Base-by-base conservation (phyloP, 2,797 vertebrate genomes). In the Sebastiscus albofasciatus region DNA sequence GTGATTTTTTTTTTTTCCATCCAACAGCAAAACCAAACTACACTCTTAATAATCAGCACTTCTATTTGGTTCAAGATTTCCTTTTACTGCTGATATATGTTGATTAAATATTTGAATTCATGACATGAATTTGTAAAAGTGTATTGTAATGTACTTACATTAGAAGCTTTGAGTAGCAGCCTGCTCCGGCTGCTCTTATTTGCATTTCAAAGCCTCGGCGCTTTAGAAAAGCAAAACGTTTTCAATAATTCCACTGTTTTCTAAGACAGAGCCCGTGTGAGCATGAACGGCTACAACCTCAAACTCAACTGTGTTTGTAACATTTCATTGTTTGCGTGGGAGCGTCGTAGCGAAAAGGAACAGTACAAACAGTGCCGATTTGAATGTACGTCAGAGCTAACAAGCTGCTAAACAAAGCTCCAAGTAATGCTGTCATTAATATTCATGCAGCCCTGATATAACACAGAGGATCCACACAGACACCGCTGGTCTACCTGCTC, bases 391-490 rank as follows among this genome's bases (percentile, higher is more conserved):
- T 78, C 82, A 74, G 54, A 46, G 29, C 72, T 33, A 76, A 84
- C 79, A 58, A 82, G 84, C 79, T 70, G 80, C 65, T 80, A 66
- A 87, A 79, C 82, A 83, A 81, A 82, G 82, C 79, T 79, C 66
- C 34, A 8, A 65, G 60, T 77, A 27, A 80, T 36, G 59, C 12
- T 16, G 56, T 8, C 67, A 70, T 91, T 77, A 83, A 86, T 85
- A 89, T 89, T 89, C 80, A 89, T 83, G 59, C 36, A 26, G 20
- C 16, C 5, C 11, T 64, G 84, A 64, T 71, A 22, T 26, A 75
- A 80, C 79, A 18, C 39, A 4, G 60, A 54, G 67, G 49, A 65
- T 42, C 22, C 27, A 52, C 29, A 49, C 55, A 75, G 54, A 42
- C 64, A 5, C 20, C 8, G 7, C 64, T 2, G 56, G 9, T 66